Evolutionary conservation across 2,113 vertebrate species (phyloP).

Genomic region (Alouatta palliata): DNA sequence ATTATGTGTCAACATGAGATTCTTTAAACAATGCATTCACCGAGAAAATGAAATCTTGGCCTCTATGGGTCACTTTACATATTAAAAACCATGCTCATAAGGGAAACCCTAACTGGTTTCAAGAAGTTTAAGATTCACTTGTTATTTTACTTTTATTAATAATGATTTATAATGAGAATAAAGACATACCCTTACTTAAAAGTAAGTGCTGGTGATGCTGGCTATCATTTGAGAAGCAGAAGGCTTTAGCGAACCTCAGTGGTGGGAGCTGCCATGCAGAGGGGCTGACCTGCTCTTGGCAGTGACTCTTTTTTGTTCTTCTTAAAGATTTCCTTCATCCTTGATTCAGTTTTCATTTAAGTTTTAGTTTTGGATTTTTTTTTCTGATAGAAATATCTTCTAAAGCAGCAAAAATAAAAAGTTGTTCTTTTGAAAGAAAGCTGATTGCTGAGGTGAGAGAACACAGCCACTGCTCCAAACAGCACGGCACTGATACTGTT

Average conservation of each 20-base stretch:
- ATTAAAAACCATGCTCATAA: constrained; percentile 26
- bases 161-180: background rate
- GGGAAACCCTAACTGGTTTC: background rate
- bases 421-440: background rate
- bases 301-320: background rate
- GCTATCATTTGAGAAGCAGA: background rate
- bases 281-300: accelerated
- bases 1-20: background rate
- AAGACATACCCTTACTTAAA: background rate
- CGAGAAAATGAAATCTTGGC: background rate
- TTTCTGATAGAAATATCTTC: background rate
- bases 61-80: background rate
- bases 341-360: background rate
- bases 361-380: constrained; percentile 28
- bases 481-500: background rate
- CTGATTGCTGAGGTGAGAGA: background rate
- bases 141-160: background rate
- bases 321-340: background rate
- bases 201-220: background rate
- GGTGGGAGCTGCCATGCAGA: background rate
- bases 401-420: background rate
- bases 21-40: constrained; percentile 14
- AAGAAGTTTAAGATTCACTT: background rate
- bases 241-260: background rate
- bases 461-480: background rate